These are phyloP conservation scores for Mesoclemmys tuberculata DNA, from an alignment of 2,113 vertebrate genomes.

Conservation along the genomic window DNA sequence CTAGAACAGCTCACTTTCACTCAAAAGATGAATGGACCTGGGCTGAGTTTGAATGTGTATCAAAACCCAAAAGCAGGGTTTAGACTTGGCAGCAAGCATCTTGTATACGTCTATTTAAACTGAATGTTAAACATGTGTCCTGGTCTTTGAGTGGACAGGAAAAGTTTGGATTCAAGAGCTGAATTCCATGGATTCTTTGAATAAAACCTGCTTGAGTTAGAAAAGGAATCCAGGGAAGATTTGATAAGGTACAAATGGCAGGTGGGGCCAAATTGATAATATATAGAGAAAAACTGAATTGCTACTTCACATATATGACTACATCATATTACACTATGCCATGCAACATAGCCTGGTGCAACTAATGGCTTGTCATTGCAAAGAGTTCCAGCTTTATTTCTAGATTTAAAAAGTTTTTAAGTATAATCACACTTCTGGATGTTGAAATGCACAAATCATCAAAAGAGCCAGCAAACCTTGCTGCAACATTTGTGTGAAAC, in stretches of 20 bases:
- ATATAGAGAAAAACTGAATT: not conserved
- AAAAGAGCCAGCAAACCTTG: not conserved
- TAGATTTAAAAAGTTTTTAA: not conserved
- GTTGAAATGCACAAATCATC: not conserved
- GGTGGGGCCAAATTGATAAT: not conserved
- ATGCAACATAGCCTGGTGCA: not conserved
- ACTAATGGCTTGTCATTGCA: not conserved
- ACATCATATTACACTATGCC: not conserved
- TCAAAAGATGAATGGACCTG: not conserved
- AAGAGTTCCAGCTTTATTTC: not conserved
- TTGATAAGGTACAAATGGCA: not conserved
- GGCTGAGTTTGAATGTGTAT: not conserved
- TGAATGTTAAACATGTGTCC: not conserved
- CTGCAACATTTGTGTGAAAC: not conserved
- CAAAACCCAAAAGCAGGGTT: not conserved
- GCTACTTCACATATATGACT: not conserved
- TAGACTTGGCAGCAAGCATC: not conserved
- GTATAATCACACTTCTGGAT: not conserved
- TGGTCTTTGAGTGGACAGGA: not conserved
- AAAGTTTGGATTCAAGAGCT: not conserved
- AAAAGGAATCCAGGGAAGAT: not conserved
- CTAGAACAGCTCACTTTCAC: not conserved
- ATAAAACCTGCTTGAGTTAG: not conserved
- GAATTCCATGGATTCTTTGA: not conserved
- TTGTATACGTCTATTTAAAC: not conserved